phyloP scores from a whole-genome alignment of 2,888 invertebrate genomes.

The Abrostola triplasia region DNA sequence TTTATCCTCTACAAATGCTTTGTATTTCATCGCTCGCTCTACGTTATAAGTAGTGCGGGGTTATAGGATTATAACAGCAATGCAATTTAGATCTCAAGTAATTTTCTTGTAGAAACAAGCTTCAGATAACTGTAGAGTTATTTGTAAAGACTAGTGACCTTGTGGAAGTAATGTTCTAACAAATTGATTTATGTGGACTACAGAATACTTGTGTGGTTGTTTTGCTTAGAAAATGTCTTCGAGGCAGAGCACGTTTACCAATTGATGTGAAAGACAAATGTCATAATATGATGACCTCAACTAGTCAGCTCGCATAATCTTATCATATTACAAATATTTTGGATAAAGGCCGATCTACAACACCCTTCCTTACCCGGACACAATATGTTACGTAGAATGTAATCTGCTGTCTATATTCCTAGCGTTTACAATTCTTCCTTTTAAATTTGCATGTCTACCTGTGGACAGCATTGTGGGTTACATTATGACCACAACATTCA shows the following conservation, averaged over 20 bases:
- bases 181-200: not conserved
- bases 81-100: slow-evolving; percentile 40
- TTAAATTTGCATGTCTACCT: no score
- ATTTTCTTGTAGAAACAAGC: slow-evolving; percentile 23
- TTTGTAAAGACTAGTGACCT: slow-evolving; percentile 13
- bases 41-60: not conserved
- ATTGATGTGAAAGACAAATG: not conserved
- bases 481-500: no score
- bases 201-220: not conserved
- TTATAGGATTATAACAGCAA: slow-evolving; percentile 12
- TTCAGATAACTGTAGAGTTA: slow-evolving; percentile 25
- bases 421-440: no score
- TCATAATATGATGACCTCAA: no score
- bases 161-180: not conserved
- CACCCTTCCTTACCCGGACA: no score
- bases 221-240: not conserved
- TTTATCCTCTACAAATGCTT: slow-evolving; percentile 7
- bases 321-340: no score
- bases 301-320: no score
- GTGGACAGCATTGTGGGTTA: no score
- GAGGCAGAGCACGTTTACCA: not conserved
- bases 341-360: no score
- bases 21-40: slow-evolving; percentile 3
- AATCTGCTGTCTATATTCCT: no score
- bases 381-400: no score